A percentile compares a stretch with the other conserved stretches of the same genome.
Evolutionary conservation across 2,888 invertebrate species (phyloP).

Genomic region (Acleris holmiana): DNA sequence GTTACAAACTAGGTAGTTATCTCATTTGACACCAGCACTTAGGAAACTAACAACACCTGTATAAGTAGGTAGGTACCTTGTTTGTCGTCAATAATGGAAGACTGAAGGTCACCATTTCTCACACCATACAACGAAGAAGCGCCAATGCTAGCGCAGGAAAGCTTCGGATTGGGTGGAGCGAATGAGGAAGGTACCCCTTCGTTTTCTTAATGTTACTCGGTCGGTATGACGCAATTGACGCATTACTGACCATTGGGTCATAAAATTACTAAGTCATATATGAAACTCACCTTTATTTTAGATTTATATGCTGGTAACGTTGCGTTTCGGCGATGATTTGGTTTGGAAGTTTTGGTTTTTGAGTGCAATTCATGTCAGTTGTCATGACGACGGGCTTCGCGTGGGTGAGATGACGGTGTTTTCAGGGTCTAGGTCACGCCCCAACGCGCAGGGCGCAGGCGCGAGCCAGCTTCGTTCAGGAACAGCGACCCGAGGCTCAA

Average conservation of each 20-base stretch:
- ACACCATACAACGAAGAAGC: slow-evolving; percentile 57
- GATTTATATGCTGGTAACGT: neutral
- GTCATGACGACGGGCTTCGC: slow-evolving; percentile 67
- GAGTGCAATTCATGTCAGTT: slow-evolving; percentile 47
- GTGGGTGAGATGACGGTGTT: slow-evolving; percentile 76
- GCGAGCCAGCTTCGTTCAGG: slow-evolving; percentile 60
- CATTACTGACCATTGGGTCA: slow-evolving; percentile 38
- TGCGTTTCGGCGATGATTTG: slow-evolving; percentile 46
- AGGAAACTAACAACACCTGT: slow-evolving; percentile 28
- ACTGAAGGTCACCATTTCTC: slow-evolving; percentile 60
- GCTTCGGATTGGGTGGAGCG: slow-evolving; percentile 68
- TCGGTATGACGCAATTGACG: slow-evolving; percentile 53
- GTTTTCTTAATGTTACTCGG: slow-evolving; percentile 54
- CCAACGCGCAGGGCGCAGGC: slow-evolving; percentile 67
- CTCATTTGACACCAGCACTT: slow-evolving; percentile 8
- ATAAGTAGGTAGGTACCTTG: slow-evolving; percentile 46
- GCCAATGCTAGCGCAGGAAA: slow-evolving; percentile 66
- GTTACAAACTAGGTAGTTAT: slow-evolving; percentile 10
- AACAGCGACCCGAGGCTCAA: slow-evolving; percentile 49
- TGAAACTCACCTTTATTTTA: slow-evolving; percentile 23
- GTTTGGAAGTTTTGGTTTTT: slow-evolving; percentile 47
- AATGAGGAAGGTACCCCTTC: slow-evolving; percentile 55
- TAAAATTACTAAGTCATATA: slow-evolving; percentile 1
- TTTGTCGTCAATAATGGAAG: slow-evolving; percentile 59
- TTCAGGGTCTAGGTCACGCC: slow-evolving; percentile 86